Evolutionary conservation across 2,888 invertebrate species (phyloP).

Genomic region (Trissolcus japonicus): DNA sequence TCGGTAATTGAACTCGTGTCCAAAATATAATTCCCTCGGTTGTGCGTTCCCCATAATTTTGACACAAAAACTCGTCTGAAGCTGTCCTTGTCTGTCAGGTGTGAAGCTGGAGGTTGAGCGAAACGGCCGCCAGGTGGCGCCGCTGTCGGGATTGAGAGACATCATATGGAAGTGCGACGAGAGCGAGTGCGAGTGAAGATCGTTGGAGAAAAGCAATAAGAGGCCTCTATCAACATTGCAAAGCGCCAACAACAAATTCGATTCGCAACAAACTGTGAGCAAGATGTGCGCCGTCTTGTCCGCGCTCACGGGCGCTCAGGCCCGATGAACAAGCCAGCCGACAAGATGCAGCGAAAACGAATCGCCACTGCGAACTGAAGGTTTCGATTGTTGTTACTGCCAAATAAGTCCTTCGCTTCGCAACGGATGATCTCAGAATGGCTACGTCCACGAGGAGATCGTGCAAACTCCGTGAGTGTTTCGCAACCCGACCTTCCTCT

Average conservation of each 20-base stretch:
- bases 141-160: neutral
- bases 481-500: slow-evolving; percentile 21
- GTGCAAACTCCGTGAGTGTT: slow-evolving; percentile 88
- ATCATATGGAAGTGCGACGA: slow-evolving; percentile 6
- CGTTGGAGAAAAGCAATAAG: neutral
- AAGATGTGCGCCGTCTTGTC: neutral
- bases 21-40: too few species aligned
- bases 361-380: slow-evolving; percentile 64
- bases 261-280: neutral
- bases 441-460: slow-evolving; percentile 82
- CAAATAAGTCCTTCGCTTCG: slow-evolving; percentile 72
- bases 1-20: too few species aligned
- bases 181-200: neutral
- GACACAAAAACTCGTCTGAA: too few species aligned
- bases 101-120: too few species aligned
- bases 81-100: too few species aligned
- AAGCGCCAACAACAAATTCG: neutral
- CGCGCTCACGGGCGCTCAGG: neutral
- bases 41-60: too few species aligned
- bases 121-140: neutral
- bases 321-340: neutral
- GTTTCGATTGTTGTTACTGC: slow-evolving; percentile 69
- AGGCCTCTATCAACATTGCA: neutral
- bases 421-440: slow-evolving; percentile 68
- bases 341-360: slow-evolving; percentile 61